A percentile compares a stretch with the other conserved stretches of the same genome.
Conservation (phyloP, 2,113 vertebrate species). For the Balaenoptera acutorostrata region DNA sequence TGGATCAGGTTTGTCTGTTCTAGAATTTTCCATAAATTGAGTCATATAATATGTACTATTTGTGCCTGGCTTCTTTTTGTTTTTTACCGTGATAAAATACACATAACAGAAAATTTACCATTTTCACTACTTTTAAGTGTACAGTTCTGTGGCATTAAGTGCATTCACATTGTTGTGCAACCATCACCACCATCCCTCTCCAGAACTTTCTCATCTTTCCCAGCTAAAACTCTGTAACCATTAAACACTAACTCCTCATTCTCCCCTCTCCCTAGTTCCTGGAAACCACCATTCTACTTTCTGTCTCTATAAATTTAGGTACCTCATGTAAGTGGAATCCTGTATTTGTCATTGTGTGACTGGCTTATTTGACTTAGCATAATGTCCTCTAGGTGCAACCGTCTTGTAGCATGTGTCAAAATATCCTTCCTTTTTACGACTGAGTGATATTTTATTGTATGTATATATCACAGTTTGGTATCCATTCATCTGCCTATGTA, state of each 20-base stretch:
- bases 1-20: background rate
- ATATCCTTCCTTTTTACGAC: background rate
- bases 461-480: background rate
- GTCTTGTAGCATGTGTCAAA: background rate
- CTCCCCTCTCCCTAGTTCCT: background rate
- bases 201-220: background rate
- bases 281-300: background rate
- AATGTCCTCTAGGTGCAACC: background rate
- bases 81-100: background rate
- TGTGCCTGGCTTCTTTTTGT: background rate
- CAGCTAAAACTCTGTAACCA: background rate
- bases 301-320: background rate
- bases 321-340: background rate
- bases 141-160: background rate
- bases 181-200: background rate
- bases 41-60: background rate
- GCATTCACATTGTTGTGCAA: background rate
- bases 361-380: background rate
- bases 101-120: background rate
- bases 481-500: background rate
- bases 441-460: background rate
- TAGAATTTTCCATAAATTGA: background rate
- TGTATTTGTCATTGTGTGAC: background rate
- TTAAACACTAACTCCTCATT: background rate
- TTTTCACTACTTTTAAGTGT: background rate